Evolutionary conservation across 92 coral and sea anemone genomes (phyloP), one percentile per base, ranked within the genome.

Genomic region (Porites cylindrica): DNA sequence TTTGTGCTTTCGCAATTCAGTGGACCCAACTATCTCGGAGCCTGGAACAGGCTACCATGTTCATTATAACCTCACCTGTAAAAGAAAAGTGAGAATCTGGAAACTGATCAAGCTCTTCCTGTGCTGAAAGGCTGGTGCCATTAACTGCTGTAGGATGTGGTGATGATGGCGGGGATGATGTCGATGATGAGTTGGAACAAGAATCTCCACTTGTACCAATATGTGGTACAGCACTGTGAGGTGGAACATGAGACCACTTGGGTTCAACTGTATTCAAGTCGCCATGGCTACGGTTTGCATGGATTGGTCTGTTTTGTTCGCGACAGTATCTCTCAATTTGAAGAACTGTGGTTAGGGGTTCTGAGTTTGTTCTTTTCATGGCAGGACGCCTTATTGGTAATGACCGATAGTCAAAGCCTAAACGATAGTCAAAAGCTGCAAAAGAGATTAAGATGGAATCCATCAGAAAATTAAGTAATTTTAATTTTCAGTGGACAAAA

Each of bases 121-220:
- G 89, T 11, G 89, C 76, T 1, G 83, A 85, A 62, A 89, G 86
- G 23, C 94, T 87, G 26, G 66, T 20, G 26, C 83, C 91, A 43
- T 85, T 90, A 32, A 88, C 78, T 19, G 88, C 95, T 52, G 94
- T 56, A 19, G 80, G 92, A 51, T 90, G 91, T 21, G 98, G 99
- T 47, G 99, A 97, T 8, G 97, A 87, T 0, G 98, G 99, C 1
- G 99, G 97, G 7, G 99, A 95, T 8, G 99, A 97, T 0, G 99
- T 92, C 5, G 95, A 83, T 18, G 98, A 97, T 53, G 96, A 95
- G 0, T 93, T 92, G 12, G 98, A 92, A 14, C 94, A 92, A 1
- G 97, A 92, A 68, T 95, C 98, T 13, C 85, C 85, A 76, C 66
- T 59, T 10, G 79, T 43, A 7, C 26, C 76, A 6, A 56, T 20